Percentiles rank a stretch among this genome's conserved stretches.
Conservation (phyloP, 2,113 vertebrate species). For the Gulo gulo region DNA sequence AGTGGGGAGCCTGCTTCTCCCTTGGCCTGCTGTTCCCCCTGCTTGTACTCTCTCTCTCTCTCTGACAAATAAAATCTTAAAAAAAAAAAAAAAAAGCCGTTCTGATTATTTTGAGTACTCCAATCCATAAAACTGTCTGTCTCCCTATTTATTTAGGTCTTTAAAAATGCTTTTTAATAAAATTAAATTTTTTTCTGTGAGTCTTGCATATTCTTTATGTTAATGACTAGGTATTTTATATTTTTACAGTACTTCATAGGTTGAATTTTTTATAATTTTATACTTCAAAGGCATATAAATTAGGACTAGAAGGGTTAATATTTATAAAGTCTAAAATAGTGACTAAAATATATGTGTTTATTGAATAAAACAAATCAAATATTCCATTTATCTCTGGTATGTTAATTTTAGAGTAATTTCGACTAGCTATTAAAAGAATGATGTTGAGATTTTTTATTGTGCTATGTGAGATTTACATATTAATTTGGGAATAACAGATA, state of each 20-base stretch:
- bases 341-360: not conserved
- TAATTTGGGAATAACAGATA: not conserved
- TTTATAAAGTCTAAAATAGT: not conserved
- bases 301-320: not conserved
- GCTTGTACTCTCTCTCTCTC: no score
- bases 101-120: not conserved
- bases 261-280: not conserved
- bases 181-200: not conserved
- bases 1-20: no score
- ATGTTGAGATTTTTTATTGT: not conserved
- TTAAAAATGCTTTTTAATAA: not conserved
- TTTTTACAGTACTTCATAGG: not conserved
- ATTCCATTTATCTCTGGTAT: not conserved
- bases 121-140: not conserved
- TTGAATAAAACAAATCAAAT: not conserved
- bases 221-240: not conserved
- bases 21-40: no score
- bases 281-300: not conserved
- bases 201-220: not conserved
- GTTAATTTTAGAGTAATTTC: conserved; percentile 17
- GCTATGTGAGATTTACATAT: not conserved
- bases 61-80: no score
- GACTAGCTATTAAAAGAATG: not conserved
- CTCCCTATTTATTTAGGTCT: not conserved
- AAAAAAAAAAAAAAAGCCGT: not conserved